A percentile compares a stretch with the other conserved stretches of the same genome.
Conservation (phyloP, 2,888 invertebrate genomes). For the Chloroclysta siterata region DNA sequence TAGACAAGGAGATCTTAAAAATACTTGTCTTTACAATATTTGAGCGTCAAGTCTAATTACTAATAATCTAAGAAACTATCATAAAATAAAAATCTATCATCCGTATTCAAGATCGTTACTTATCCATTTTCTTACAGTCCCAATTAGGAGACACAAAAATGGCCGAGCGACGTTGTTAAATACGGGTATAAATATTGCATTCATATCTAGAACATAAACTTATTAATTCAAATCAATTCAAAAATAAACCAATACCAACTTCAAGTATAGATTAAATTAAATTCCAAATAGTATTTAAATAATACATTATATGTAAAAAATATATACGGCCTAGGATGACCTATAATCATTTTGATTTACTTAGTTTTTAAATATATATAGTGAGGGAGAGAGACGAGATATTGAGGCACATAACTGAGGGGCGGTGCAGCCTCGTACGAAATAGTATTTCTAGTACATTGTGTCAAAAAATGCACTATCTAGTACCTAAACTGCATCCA, state of each 20-base stretch:
- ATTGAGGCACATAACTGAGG: too few species aligned
- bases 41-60: slow-evolving; percentile 65
- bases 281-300: not conserved
- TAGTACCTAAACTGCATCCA: too few species aligned
- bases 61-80: slow-evolving; percentile 38
- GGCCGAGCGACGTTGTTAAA: slow-evolving; percentile 8
- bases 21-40: slow-evolving; percentile 62
- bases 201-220: slow-evolving; percentile 47
- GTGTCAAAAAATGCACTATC: too few species aligned
- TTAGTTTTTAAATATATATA: too few species aligned
- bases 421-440: too few species aligned
- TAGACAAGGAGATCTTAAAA: slow-evolving; percentile 55
- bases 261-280: slow-evolving; percentile 42
- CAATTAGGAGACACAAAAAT: slow-evolving; percentile 2
- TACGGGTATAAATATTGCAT: slow-evolving; percentile 48
- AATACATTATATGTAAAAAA: not conserved
- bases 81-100: slow-evolving; percentile 42
- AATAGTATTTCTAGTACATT: too few species aligned
- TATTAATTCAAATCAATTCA: slow-evolving; percentile 46
- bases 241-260: slow-evolving; percentile 42
- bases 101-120: slow-evolving; percentile 8
- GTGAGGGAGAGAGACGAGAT: too few species aligned
- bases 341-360: too few species aligned
- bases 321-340: too few species aligned
- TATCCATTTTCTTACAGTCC: not conserved